Conservation (phyloP, 2,113 vertebrate genomes). For the Callipepla californica region DNA sequence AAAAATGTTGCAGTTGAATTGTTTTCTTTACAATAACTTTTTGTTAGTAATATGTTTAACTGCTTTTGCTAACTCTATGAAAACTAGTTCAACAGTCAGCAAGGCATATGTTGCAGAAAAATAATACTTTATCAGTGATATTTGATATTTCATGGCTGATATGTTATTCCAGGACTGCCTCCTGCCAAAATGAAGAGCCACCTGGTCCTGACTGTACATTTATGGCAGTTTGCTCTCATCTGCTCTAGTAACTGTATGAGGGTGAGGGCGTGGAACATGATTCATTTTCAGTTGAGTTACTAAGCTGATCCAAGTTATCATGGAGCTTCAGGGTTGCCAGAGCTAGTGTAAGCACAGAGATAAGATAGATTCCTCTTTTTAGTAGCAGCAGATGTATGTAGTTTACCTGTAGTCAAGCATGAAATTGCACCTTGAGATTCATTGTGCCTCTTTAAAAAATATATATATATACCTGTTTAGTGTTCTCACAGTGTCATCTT, state of each 20-base stretch:
- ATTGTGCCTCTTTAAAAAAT: background rate
- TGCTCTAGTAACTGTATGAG: background rate
- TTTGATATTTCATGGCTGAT: background rate
- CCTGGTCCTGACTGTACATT: background rate
- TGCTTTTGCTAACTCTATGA: background rate
- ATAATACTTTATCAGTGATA: background rate
- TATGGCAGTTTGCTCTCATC: background rate
- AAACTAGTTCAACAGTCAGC: background rate
- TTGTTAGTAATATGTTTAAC: background rate
- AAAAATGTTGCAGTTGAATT: background rate
- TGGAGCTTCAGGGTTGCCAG: background rate
- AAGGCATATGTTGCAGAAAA: background rate
- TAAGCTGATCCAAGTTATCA: background rate
- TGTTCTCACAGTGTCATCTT: background rate
- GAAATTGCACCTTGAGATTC: conserved; percentile 33
- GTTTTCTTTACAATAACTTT: background rate
- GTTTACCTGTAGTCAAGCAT: conserved; percentile 26
- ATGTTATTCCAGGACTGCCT: background rate
- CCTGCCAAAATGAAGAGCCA: background rate
- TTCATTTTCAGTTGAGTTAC: background rate
- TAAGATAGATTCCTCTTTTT: background rate
- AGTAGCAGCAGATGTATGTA: background rate
- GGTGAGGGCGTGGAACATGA: background rate
- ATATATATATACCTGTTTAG: background rate
- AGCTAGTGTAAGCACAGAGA: background rate